Base-by-base conservation (phyloP, 1,140 invertebrate genomes). In the Diuraphis noxia region DNA sequence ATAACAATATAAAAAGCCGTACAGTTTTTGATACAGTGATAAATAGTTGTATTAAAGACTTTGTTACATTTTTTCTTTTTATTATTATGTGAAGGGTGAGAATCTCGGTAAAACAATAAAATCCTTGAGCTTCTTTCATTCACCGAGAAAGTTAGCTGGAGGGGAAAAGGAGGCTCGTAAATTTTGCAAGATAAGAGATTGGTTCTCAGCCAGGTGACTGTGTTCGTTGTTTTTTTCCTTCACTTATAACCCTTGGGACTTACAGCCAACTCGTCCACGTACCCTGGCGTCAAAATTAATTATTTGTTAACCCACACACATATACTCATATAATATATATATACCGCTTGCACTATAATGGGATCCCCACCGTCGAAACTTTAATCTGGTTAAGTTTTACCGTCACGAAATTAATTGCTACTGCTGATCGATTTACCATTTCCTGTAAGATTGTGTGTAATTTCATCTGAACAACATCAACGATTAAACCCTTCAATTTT, bases 351-450 rank as follows among this genome's bases (percentile, higher is more conserved):
- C 84, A 36, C 41, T 36, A 86, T 86, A 86, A 86, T 46, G 41
- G 19, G n/a, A 43, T 40, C 23, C 9, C 41, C 34, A 23, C 49
- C 46, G 86, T 88, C 86, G 36, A 88, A 72, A 88, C 56, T 88
- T 86, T 88, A 88, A 88, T 88, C 87, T 43, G 87, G 87, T 88
- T 72, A 72, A 43, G 87, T 88, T 88, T 88, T 88, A 77, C 40
- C 87, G 52, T 56, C 38, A 41, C 87, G 23, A 88, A 88, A 72
- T 88, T 72, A 72, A 88, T 63, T 88, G 49, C 52, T 41, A 77
- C 25, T 40, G 38, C n/a, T 88, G 87, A 88, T 88, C 56, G 56
- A 88, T 88, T 63, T 41, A 30, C 38, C 34, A 17, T 72, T 52
- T 23, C 17, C 46, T 10, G 86, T 56, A 40, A 63, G 63, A 88